Percentiles rank a stretch among this genome's conserved stretches.
phyloP scores from a whole-genome alignment of 2,888 invertebrate genomes.

The Coremacera marginata region DNA sequence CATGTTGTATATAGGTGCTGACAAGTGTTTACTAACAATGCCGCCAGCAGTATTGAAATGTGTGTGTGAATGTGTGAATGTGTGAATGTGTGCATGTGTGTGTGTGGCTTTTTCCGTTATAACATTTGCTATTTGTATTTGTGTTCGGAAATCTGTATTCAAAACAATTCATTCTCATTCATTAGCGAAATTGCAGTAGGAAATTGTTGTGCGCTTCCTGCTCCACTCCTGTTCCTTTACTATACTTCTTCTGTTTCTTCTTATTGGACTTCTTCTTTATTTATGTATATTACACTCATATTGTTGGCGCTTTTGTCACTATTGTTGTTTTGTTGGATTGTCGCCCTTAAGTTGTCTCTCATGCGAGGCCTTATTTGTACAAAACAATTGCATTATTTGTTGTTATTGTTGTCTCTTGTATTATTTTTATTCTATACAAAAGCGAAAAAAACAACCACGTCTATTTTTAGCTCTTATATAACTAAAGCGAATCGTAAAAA shows the following conservation, averaged over 20 bases:
- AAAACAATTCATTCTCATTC: slow-evolving; percentile 33
- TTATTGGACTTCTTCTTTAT: neutral
- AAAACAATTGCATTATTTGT: neutral
- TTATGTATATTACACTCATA: neutral
- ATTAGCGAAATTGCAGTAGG: slow-evolving; percentile 37
- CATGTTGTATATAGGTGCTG: neutral
- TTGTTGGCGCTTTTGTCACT: neutral
- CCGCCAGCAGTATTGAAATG: neutral
- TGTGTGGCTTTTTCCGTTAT: neutral
- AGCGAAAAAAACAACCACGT: neutral
- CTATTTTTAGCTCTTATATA: neutral
- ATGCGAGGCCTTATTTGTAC: neutral
- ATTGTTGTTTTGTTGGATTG: neutral
- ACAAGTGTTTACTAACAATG: neutral
- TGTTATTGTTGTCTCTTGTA: neutral
- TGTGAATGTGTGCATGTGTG: neutral
- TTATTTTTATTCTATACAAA: no score
- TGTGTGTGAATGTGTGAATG: neutral
- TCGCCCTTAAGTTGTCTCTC: neutral
- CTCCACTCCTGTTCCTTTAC: neutral
- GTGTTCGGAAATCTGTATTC: slow-evolving; percentile 28
- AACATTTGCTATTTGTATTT: neutral
- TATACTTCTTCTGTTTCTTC: neutral
- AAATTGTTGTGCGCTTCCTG: slow-evolving; percentile 17
- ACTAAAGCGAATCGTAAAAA: no score